A percentile compares a stretch with the other conserved stretches of the same genome.
These are phyloP conservation scores for Rhyacophila brunnea DNA, from an alignment of 1,140 invertebrate genomes.

Conservation along the genomic window DNA sequence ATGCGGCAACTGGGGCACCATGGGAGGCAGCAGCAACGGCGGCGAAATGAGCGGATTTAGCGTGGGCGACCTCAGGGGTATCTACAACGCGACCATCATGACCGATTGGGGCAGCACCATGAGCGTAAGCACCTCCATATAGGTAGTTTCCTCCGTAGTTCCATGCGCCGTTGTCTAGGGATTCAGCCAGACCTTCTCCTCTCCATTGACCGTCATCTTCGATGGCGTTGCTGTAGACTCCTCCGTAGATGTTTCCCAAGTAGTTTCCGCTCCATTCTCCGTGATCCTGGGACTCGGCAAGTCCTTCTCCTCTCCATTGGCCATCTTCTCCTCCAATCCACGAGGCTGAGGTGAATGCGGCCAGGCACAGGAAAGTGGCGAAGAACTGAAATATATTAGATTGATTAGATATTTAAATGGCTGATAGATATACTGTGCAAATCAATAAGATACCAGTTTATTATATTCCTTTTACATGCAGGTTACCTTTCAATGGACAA, in stretches of 20 bases:
- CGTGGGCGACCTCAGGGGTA: conserved; percentile 1
- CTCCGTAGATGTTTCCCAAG: conserved; percentile 12
- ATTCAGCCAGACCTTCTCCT: conserved; percentile 8
- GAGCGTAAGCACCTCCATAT: not conserved
- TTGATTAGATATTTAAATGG: too few relatives aligned
- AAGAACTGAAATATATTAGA: conserved; percentile 6
- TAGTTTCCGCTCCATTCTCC: conserved; percentile 13
- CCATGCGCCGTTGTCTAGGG: conserved; percentile 2
- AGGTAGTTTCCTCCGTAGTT: not conserved
- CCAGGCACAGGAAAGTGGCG: conserved; percentile 10
- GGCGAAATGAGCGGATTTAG: conserved; percentile 2
- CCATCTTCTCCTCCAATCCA: conserved; percentile 15
- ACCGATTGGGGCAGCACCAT: conserved; percentile 8
- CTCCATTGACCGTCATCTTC: conserved; percentile 4
- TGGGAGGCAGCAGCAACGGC: conserved; percentile 1
- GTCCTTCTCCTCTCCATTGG: conserved; percentile 12
- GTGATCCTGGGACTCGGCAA: conserved; percentile 19
- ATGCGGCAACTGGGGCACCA: not conserved
- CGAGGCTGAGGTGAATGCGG: not conserved
- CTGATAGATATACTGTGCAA: too few relatives aligned
- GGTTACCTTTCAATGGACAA: too few relatives aligned
- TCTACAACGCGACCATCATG: conserved; percentile 20
- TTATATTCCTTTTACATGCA: too few relatives aligned
- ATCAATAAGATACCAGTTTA: too few relatives aligned
- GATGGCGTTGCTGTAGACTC: not conserved